phyloP scores from a whole-genome alignment of 2,797 vertebrate genomes.

The Taenioides sp. region DNA sequence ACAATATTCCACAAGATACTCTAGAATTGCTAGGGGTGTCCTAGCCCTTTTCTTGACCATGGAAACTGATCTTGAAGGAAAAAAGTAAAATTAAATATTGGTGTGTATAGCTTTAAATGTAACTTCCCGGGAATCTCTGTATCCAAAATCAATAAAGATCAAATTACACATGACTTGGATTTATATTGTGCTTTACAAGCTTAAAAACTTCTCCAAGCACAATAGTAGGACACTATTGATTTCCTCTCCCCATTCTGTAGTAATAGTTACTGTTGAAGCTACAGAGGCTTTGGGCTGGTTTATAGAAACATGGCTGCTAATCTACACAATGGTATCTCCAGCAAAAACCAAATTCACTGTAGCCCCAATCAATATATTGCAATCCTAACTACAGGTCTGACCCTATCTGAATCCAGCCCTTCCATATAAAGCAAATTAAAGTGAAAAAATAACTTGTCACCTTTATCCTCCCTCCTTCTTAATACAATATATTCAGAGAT shows the following conservation, averaged over 20 bases:
- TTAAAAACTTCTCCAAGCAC: too few species aligned
- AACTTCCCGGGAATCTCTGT: neutral
- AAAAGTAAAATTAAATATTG: neutral
- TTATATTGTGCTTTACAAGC: neutral
- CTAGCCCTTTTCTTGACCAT: too few species aligned
- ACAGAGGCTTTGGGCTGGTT: too few species aligned
- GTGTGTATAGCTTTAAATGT: neutral
- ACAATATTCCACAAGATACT: too few species aligned
- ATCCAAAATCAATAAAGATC: neutral
- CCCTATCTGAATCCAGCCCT: neutral
- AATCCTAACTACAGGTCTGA: neutral
- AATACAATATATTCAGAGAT: conserved; percentile 18
- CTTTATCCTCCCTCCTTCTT: conserved; percentile 11
- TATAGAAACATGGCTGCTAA: neutral
- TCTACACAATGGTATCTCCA: neutral
- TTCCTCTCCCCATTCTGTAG: neutral
- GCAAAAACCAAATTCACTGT: neutral
- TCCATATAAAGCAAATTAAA: neutral
- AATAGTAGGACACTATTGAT: neutral
- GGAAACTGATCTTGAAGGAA: too few species aligned
- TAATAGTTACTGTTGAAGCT: too few species aligned
- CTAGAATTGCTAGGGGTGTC: too few species aligned
- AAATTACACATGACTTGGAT: neutral
- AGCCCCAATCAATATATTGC: neutral
- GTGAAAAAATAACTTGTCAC: neutral